Base-by-base conservation (phyloP, 2,113 vertebrate species). In the Rhea americana region DNA sequence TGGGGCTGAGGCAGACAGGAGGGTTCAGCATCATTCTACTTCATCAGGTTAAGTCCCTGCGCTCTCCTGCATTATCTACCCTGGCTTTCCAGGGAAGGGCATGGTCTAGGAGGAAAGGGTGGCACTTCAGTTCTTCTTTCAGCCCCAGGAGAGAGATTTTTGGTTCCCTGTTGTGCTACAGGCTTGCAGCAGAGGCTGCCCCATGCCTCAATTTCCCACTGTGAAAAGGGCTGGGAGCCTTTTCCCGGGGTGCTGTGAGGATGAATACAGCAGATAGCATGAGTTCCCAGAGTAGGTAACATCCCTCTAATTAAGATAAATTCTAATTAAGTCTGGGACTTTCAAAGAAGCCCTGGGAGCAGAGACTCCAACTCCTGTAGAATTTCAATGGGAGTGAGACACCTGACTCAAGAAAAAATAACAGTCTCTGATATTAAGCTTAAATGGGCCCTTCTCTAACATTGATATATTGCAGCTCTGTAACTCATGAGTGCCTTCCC, bases 301-400 rank as follows among this genome's bases (percentile, higher is more conserved):
- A 13, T 91, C 90, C 93, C 91, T 61, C 95, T 94, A 95, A 95
- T 94, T 93, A 95, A 93, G 94, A 96, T 94, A 96, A 96, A 96
- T 95, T 93, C 93, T 95, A 95, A 96, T 96, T 95, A 96, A 96
- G 85, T 90, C 95, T 96, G 96, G 93, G 94, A 94, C 88, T 94
- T 96, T 96, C 85, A 94, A 90, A 94, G 95, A 96, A 96, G 87
- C 95, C 94, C 96, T 86, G 82, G 83, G 94, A 96, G 90, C 88
- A 90, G 90, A 53, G 61, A 62, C 82, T 96, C 88, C 85, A 95
- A 91, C 91, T 96, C 90, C 73, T 88, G 90, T 86, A 93, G 93
- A 94, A 96, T 96, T 96, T 96, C 96, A 96, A 93, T 96, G 94
- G 95, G 85, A 90, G 86, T 0, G 4, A 94, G 93, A 90, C 85